Conservation (phyloP, 1,140 invertebrate genomes). For the Acromyrmex echinatior region DNA sequence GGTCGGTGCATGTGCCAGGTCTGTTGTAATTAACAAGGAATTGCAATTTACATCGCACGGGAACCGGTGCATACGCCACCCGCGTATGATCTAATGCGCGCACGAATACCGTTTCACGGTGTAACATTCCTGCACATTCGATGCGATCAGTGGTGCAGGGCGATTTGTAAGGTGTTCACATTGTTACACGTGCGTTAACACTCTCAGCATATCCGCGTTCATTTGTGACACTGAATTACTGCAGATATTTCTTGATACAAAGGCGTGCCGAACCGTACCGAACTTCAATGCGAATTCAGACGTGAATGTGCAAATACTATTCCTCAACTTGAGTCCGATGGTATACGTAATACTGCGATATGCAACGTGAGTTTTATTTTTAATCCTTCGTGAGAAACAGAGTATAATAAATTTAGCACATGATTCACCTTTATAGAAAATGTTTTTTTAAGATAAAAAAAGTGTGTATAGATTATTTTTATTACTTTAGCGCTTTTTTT, state of each 20-base stretch:
- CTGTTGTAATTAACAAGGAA: constrained; percentile 70
- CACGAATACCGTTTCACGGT: constrained; percentile 22
- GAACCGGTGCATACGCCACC: constrained; percentile 18
- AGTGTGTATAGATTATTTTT: background rate
- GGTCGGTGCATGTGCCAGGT: constrained; percentile 8
- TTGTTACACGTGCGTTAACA: constrained; percentile 6
- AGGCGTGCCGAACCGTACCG: background rate
- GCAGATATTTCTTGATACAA: constrained; percentile 24
- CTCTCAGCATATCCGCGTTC: background rate
- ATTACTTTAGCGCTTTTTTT: background rate
- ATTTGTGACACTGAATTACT: constrained; percentile 16
- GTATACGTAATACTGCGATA: background rate
- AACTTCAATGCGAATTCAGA: background rate
- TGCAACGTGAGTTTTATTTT: constrained; percentile 1
- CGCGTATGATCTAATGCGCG: constrained; percentile 52
- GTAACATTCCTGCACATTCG: constrained; percentile 21
- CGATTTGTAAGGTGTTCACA: constrained; percentile 51
- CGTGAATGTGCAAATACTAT: constrained; percentile 18
- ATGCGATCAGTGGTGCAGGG: constrained; percentile 33
- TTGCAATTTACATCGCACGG: constrained; percentile 61
- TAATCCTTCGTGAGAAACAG: constrained; percentile 1
- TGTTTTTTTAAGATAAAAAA: no score
- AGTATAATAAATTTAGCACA: background rate
- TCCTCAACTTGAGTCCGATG: constrained; percentile 14
- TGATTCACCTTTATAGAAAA: background rate